A percentile compares a stretch with the other conserved stretches of the same genome.
phyloP scores from a whole-genome alignment of 2,888 invertebrate genomes.

The Diplolepis rosae region DNA sequence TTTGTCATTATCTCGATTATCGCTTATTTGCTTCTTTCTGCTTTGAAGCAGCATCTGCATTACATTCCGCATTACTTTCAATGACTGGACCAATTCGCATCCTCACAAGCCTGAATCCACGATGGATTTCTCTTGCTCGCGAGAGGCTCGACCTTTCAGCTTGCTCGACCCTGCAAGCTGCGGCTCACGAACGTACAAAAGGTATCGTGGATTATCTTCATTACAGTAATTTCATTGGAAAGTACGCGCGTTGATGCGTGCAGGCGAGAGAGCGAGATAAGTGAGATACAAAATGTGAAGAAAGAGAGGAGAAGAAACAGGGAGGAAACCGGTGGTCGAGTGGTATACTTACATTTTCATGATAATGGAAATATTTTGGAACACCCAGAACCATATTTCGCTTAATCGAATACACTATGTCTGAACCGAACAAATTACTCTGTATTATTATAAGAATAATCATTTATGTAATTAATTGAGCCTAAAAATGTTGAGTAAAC shows the following conservation, averaged over 20 bases:
- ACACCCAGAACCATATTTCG: too few species aligned
- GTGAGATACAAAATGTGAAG: background rate
- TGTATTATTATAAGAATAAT: too few species aligned
- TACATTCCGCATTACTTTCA: constrained; percentile 19
- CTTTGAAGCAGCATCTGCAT: background rate
- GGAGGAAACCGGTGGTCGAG: background rate
- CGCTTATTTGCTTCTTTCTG: background rate
- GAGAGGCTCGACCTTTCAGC: constrained; percentile 9
- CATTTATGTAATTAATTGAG: too few species aligned
- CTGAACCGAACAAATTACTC: too few species aligned
- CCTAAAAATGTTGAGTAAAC: too few species aligned
- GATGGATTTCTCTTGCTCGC: constrained; percentile 10
- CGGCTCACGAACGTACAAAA: constrained; percentile 4
- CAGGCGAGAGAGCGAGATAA: constrained; percentile 14
- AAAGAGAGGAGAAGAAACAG: background rate
- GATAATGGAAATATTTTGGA: background rate
- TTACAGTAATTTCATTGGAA: constrained; percentile 11
- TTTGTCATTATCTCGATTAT: constrained; percentile 10
- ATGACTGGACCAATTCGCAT: constrained; percentile 19
- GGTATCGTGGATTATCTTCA: constrained; percentile 18
- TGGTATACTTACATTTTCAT: background rate
- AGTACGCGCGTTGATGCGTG: constrained; percentile 7
- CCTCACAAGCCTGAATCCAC: background rate
- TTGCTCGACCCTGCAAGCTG: constrained; percentile 13
- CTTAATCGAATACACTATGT: too few species aligned